Percentiles rank a stretch among this genome's conserved stretches.
Evolutionary conservation across 2,888 invertebrate genomes (phyloP).

Genomic region (Balanococcus diminutus): DNA sequence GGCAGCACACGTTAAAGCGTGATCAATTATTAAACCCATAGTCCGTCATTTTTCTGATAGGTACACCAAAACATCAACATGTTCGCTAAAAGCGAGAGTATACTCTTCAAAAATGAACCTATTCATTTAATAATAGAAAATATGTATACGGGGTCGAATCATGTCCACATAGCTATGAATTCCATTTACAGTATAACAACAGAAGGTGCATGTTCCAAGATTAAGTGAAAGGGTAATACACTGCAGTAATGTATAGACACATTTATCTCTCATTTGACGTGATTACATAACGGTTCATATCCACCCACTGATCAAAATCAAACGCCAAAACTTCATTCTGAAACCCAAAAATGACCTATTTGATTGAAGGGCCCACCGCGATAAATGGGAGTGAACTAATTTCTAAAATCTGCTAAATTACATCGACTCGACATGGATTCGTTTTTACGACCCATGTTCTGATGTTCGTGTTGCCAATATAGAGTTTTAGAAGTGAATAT

Average conservation of each 20-base stretch:
- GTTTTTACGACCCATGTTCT: background rate
- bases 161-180: background rate
- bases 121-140: background rate
- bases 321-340: background rate
- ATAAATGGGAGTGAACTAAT: background rate
- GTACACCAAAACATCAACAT: too few species aligned
- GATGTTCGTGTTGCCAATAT: background rate
- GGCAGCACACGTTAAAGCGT: background rate
- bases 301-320: conserved; percentile 1
- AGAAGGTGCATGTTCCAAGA: background rate
- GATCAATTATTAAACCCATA: background rate
- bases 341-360: background rate
- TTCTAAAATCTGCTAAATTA: background rate
- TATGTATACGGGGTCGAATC: background rate
- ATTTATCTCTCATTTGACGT: background rate
- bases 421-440: background rate
- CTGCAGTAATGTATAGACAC: background rate
- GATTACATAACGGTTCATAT: background rate
- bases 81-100: conserved; percentile 7
- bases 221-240: background rate
- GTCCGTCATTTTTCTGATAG: background rate
- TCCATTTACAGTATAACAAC: background rate
- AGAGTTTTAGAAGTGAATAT: background rate
- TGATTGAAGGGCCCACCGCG: background rate
- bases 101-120: background rate